These are phyloP conservation scores for Plebejus anna DNA, from an alignment of 2,888 invertebrate genomes.

Conservation along the genomic window DNA sequence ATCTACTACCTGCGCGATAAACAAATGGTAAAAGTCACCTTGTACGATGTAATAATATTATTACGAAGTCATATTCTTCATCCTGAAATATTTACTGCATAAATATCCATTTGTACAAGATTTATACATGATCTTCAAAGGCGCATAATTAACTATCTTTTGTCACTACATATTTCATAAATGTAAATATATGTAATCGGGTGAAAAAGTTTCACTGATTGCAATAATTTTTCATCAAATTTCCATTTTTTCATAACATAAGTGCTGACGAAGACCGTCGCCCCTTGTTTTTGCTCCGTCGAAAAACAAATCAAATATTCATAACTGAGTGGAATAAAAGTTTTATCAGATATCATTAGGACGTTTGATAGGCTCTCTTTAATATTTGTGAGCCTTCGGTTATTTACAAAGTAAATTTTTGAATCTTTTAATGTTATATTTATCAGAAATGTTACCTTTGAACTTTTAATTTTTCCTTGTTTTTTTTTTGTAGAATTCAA, in stretches of 20 bases:
- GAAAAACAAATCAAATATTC: slow-evolving; percentile 32
- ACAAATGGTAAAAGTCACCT: too few relatives aligned
- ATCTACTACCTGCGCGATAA: too few relatives aligned
- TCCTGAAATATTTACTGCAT: neutral
- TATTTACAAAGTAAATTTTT: neutral
- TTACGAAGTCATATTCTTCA: too few relatives aligned
- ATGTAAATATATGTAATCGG: slow-evolving; percentile 4
- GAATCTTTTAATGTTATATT: neutral
- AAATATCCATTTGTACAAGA: neutral
- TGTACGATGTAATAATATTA: too few relatives aligned
- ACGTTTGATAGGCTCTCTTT: neutral
- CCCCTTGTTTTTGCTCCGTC: slow-evolving; percentile 22
- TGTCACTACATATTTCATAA: neutral
- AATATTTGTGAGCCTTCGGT: neutral
- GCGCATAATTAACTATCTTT: neutral
- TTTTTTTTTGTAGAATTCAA: too few relatives aligned
- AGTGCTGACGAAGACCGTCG: neutral
- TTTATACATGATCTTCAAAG: neutral
- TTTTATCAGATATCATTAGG: slow-evolving; percentile 26
- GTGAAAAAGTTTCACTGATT: neutral
- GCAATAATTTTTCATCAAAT: slow-evolving; percentile 9
- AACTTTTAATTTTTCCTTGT: too few relatives aligned
- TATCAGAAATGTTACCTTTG: too few relatives aligned
- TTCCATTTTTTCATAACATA: slow-evolving; percentile 15
- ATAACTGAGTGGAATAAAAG: slow-evolving; percentile 30